Evolutionary conservation across 2,797 vertebrate species (phyloP).

Genomic region (Petrocephalus sullivani): DNA sequence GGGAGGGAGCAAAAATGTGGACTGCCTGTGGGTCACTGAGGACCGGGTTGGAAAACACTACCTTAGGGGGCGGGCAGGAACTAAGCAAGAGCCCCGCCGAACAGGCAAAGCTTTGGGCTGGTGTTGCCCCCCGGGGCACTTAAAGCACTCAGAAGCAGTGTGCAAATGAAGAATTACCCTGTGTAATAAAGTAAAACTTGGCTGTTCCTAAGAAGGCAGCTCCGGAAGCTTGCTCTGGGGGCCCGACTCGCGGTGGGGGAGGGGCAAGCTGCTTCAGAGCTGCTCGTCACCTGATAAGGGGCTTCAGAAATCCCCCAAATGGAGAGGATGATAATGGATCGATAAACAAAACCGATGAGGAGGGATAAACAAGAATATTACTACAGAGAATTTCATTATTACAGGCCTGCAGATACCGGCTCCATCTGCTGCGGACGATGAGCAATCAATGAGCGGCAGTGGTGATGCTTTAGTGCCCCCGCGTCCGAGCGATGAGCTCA

Average conservation of each 20-base stretch:
- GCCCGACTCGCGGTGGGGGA: not conserved
- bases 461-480: not conserved
- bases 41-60: not conserved
- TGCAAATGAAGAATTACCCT: not conserved
- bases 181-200: not conserved
- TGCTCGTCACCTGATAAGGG: conserved; percentile 4
- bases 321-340: not conserved
- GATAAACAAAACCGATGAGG: not conserved
- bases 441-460: not conserved
- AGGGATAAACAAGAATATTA: not conserved
- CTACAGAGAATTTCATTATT: not conserved
- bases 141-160: too few species aligned
- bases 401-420: not conserved
- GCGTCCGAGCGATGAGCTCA: not conserved
- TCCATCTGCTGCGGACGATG: not conserved
- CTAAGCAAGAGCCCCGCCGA: not conserved
- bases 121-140: too few species aligned
- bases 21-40: not conserved
- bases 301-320: not conserved
- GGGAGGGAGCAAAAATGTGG: too few species aligned
- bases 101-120: not conserved
- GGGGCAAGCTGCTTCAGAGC: not conserved
- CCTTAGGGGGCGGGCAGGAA: not conserved
- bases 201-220: not conserved
- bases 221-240: not conserved